Percentiles rank a stretch among this genome's conserved stretches.
These are phyloP conservation scores for Actinemys pallida DNA, from an alignment of 2,113 vertebrate species.

Conservation along the genomic window DNA sequence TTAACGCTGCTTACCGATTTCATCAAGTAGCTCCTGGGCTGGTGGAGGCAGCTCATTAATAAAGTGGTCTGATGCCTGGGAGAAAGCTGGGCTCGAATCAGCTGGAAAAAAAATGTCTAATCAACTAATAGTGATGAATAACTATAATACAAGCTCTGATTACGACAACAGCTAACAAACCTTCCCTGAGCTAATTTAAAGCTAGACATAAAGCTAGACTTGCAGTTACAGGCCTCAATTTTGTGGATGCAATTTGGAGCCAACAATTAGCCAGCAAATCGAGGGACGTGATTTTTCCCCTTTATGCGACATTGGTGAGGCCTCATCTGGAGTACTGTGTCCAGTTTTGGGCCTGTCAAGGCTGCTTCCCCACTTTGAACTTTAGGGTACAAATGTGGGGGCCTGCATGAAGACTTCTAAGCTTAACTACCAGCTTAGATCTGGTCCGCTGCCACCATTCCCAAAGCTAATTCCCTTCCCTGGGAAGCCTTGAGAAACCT, in stretches of 20 bases:
- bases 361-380: too few species aligned
- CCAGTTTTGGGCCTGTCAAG: too few species aligned
- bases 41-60: constrained; percentile 76
- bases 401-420: too few species aligned
- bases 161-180: constrained; percentile 47
- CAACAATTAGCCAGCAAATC: neutral
- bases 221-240: neutral
- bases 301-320: too few species aligned
- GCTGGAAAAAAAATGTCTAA: neutral
- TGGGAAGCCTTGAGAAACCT: too few species aligned
- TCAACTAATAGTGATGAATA: constrained; percentile 69
- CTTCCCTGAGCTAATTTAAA: constrained; percentile 20
- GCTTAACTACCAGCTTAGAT: too few species aligned
- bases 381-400: too few species aligned
- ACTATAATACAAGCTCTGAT: constrained; percentile 3
- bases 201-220: neutral
- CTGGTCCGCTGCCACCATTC: too few species aligned
- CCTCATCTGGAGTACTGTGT: too few species aligned
- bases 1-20: constrained; percentile 76
- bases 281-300: too few species aligned
- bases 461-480: too few species aligned
- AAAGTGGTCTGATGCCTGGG: constrained; percentile 31
- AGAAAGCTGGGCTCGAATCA: constrained; percentile 16
- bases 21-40: constrained; percentile 78
- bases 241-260: neutral